These are phyloP conservation scores for Anabas testudineus DNA, from an alignment of 2,797 vertebrate species.

Conservation along the genomic window DNA sequence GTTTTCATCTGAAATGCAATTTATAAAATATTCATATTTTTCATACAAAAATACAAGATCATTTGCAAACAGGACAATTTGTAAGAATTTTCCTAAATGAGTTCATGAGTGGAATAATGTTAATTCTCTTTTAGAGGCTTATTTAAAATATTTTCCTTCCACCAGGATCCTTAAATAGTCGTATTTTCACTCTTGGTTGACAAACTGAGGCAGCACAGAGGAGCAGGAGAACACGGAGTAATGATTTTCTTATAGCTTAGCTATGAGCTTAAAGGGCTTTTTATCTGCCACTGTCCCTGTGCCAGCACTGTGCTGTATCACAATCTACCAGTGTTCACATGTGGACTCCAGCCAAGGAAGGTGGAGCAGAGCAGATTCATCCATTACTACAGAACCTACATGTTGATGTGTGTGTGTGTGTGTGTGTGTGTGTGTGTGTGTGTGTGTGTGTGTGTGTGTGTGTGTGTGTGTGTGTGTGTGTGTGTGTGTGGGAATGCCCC, in stretches of 20 bases:
- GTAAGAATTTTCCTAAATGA: no score
- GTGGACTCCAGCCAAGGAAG: conserved; percentile 25
- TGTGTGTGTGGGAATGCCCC: conserved; percentile 1
- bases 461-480: conserved; percentile 12
- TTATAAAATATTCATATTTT: no score
- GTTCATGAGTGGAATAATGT: no score
- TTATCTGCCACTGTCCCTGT: conserved; percentile 21
- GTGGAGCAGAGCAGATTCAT: conserved; percentile 27
- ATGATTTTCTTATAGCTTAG: conserved; percentile 31
- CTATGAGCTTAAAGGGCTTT: conserved; percentile 48
- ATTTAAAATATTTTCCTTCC: no score
- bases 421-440: conserved; percentile 13
- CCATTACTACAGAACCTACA: background rate
- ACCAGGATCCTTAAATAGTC: no score
- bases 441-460: conserved; percentile 13
- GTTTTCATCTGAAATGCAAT: no score
- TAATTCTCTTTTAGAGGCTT: no score
- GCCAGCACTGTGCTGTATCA: conserved; percentile 40
- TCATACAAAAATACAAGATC: no score
- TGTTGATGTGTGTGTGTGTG: background rate
- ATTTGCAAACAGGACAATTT: no score
- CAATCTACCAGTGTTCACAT: conserved; percentile 48
- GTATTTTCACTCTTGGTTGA: no score
- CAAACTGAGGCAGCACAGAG: background rate
- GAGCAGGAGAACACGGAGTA: conserved; percentile 3